phyloP scores from a whole-genome alignment of 2,113 vertebrate species.

The Leptosomus discolor region DNA sequence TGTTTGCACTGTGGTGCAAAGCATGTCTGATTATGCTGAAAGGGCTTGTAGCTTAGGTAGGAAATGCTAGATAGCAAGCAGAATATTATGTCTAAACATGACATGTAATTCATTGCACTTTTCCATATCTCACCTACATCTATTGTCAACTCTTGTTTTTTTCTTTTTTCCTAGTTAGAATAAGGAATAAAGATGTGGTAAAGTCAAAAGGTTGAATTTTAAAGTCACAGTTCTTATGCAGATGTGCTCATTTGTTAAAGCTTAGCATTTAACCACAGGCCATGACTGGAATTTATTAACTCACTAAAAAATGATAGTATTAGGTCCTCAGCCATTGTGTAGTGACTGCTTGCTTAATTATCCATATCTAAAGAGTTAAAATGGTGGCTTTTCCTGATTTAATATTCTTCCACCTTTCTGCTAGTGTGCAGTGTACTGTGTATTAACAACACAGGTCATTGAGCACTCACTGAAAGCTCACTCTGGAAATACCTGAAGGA shows the following conservation, averaged over 20 bases:
- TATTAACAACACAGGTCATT: slow-evolving; percentile 66
- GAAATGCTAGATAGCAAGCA: not conserved
- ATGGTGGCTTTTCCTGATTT: slow-evolving; percentile 61
- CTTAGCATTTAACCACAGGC: slow-evolving; percentile 46
- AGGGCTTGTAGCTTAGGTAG: not conserved
- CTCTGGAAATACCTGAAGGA: slow-evolving; percentile 62
- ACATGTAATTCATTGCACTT: not conserved
- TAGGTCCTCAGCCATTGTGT: slow-evolving; percentile 59
- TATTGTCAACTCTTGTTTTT: not conserved
- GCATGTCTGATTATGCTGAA: not conserved
- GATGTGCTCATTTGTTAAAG: slow-evolving; percentile 58
- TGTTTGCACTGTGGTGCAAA: not conserved
- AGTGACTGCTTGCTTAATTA: slow-evolving; percentile 75
- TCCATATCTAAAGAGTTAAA: slow-evolving; percentile 68
- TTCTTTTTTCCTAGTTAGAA: not conserved
- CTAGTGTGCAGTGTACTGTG: slow-evolving; percentile 11
- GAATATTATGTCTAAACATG: slow-evolving; percentile 35
- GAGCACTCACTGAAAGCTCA: slow-evolving; percentile 58
- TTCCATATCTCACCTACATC: not conserved
- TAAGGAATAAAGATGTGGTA: not conserved
- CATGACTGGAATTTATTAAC: slow-evolving; percentile 73
- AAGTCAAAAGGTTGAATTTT: slow-evolving; percentile 51
- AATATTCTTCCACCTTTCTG: slow-evolving; percentile 63
- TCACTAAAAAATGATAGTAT: slow-evolving; percentile 55
- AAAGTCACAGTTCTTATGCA: slow-evolving; percentile 34